A percentile compares a stretch with the other conserved stretches of the same genome.
These are phyloP conservation scores for Oceanites oceanicus DNA, from an alignment of 2,113 vertebrate genomes.

Conservation along the genomic window DNA sequence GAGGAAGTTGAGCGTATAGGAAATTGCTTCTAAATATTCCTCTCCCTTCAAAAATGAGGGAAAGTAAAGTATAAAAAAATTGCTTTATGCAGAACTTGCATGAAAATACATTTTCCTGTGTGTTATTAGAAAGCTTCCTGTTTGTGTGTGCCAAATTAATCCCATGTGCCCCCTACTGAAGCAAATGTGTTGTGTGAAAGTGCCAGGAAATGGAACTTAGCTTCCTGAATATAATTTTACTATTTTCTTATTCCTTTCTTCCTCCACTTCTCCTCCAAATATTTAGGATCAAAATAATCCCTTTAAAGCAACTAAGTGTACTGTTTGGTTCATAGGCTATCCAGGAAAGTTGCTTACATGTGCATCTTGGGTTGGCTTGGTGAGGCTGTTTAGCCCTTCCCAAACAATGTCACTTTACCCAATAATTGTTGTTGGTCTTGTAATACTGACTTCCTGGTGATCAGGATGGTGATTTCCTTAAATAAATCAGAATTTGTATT, in stretches of 20 bases:
- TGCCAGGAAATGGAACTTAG: background rate
- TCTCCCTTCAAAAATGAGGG: background rate
- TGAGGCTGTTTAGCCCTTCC: background rate
- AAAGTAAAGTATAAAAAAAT: background rate
- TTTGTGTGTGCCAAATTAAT: background rate
- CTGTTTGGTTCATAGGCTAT: background rate
- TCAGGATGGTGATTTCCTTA: background rate
- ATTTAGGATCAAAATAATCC: background rate
- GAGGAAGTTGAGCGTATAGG: background rate
- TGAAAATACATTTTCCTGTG: background rate
- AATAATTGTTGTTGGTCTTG: background rate
- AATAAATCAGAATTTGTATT: background rate
- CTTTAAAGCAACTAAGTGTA: background rate
- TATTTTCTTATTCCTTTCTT: background rate
- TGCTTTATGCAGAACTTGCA: background rate
- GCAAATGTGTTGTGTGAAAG: background rate
- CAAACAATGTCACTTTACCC: rapidly evolving
- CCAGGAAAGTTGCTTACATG: background rate
- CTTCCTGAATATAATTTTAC: background rate
- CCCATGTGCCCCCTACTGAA: background rate
- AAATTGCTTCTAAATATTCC: background rate
- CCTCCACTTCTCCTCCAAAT: background rate
- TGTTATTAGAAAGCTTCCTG: background rate
- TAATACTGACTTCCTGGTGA: background rate
- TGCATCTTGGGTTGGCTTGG: background rate